Percentiles rank a stretch among this genome's conserved stretches.
Evolutionary conservation across 2,888 invertebrate species (phyloP).

Genomic region (Cheilosia pagana): DNA sequence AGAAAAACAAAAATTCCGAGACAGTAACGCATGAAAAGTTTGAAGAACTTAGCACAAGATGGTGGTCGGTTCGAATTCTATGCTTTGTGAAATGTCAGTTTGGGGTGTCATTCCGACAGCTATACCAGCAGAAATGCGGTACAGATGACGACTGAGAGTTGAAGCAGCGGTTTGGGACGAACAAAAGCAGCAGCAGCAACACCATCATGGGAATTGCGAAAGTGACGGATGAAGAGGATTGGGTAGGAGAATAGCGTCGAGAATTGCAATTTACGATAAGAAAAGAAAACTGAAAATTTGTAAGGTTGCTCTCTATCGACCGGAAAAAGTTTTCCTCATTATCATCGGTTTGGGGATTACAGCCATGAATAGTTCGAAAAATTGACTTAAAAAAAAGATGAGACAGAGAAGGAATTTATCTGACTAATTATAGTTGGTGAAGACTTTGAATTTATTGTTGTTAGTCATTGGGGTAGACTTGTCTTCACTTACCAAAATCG

Average conservation of each 20-base stretch:
- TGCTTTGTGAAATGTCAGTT: slow-evolving; percentile 49
- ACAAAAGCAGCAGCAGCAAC: slow-evolving; percentile 19
- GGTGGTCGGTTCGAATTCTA: slow-evolving; percentile 22
- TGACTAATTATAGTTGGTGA: too few species aligned
- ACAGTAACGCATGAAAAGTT: slow-evolving; percentile 70
- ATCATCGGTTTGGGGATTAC: slow-evolving; percentile 30
- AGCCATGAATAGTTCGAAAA: slow-evolving; percentile 9
- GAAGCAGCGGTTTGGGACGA: not conserved
- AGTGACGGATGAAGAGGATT: slow-evolving; percentile 35
- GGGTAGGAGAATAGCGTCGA: slow-evolving; percentile 8
- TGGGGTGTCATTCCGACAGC: slow-evolving; percentile 60
- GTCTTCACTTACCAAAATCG: too few species aligned
- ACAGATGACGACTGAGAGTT: slow-evolving; percentile 27
- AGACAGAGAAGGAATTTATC: too few species aligned
- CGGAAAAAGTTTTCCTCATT: slow-evolving; percentile 42
- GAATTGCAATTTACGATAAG: slow-evolving; percentile 64
- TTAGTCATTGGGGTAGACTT: too few species aligned
- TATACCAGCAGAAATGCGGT: slow-evolving; percentile 26
- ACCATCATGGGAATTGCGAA: slow-evolving; percentile 41
- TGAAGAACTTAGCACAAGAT: slow-evolving; percentile 47
- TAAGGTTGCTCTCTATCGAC: slow-evolving; percentile 18
- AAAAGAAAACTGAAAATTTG: slow-evolving; percentile 41
- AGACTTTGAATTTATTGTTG: too few species aligned
- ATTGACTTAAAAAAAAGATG: too few species aligned
- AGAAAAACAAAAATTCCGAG: slow-evolving; percentile 51